Percentiles rank a stretch among this genome's conserved stretches.
Evolutionary conservation across 2,113 vertebrate genomes (phyloP).

Genomic region (Oncorhynchus gorbuscha): DNA sequence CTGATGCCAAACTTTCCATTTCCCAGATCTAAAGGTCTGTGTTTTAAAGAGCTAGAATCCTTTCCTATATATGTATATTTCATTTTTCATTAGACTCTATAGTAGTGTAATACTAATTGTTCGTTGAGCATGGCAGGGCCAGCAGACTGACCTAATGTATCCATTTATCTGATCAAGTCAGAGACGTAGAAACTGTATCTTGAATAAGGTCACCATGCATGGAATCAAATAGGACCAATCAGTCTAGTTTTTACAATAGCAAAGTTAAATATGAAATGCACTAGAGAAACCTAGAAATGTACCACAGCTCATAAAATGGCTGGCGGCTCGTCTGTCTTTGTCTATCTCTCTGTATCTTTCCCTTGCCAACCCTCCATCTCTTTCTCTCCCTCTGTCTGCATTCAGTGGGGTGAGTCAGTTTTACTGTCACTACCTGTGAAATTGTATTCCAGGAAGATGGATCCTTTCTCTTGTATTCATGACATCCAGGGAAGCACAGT

Average conservation of each 20-base stretch:
- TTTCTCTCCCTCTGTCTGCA: conserved; percentile 49
- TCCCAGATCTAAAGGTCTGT: not conserved
- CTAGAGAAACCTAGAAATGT: conserved; percentile 58
- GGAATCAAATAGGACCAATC: conserved; percentile 74
- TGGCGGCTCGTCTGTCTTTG: conserved; percentile 56
- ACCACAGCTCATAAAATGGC: conserved; percentile 59
- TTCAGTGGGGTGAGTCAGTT: conserved; percentile 66
- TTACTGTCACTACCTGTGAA: conserved; percentile 79
- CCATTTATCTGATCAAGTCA: conserved; percentile 50
- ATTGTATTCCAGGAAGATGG: conserved; percentile 78
- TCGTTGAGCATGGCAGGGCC: conserved; percentile 43
- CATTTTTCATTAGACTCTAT: conserved; percentile 29
- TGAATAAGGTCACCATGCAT: conserved; percentile 60
- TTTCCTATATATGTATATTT: not conserved
- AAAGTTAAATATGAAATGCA: conserved; percentile 64
- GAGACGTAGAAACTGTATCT: conserved; percentile 48
- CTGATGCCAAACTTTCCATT: not conserved
- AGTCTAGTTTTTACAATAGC: conserved; percentile 57
- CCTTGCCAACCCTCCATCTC: conserved; percentile 49
- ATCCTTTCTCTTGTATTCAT: conserved; percentile 79
- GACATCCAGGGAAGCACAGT: conserved; percentile 75
- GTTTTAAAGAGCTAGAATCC: not conserved
- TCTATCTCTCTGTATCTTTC: conserved; percentile 48
- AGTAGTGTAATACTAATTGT: conserved; percentile 55
- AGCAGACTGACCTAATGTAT: conserved; percentile 62